phyloP scores from a whole-genome alignment of 1,140 invertebrate genomes.

The Rhynchophorus ferrugineus region DNA sequence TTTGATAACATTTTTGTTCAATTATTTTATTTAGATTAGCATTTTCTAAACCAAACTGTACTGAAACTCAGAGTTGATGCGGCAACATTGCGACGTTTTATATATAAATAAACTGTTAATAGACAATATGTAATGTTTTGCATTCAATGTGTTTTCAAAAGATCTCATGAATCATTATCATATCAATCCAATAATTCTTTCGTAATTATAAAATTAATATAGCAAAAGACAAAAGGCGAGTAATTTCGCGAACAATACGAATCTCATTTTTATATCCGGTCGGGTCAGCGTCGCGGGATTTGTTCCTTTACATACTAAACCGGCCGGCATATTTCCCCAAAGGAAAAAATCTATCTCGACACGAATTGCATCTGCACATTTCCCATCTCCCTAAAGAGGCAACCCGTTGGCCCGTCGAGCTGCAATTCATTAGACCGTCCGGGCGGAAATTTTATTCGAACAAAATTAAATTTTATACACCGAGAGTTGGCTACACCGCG shows the following conservation, averaged over 20 bases:
- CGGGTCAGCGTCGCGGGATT: neutral
- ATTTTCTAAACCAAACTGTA: no score
- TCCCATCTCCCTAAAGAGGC: neutral
- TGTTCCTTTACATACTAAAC: neutral
- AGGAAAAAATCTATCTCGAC: neutral
- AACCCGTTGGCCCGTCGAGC: neutral
- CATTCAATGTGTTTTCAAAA: no score
- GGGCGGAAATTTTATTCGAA: conserved; percentile 1
- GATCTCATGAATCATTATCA: no score
- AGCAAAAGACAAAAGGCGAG: no score
- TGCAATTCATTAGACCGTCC: conserved; percentile 7
- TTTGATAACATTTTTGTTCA: no score
- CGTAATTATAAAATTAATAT: no score
- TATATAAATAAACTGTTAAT: no score
- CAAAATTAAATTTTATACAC: conserved; percentile 8
- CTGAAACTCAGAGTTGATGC: no score
- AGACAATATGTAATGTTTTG: no score
- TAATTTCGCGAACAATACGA: conserved; percentile 3
- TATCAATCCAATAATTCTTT: no score
- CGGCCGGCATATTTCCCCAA: neutral
- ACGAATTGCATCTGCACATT: neutral
- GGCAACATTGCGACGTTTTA: no score
- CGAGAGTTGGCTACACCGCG: conserved; percentile 1
- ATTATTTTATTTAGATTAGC: no score
- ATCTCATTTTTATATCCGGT: conserved; percentile 1